phyloP scores from a whole-genome alignment of 2,888 invertebrate genomes.

The Caenorhabditis sp. region DNA sequence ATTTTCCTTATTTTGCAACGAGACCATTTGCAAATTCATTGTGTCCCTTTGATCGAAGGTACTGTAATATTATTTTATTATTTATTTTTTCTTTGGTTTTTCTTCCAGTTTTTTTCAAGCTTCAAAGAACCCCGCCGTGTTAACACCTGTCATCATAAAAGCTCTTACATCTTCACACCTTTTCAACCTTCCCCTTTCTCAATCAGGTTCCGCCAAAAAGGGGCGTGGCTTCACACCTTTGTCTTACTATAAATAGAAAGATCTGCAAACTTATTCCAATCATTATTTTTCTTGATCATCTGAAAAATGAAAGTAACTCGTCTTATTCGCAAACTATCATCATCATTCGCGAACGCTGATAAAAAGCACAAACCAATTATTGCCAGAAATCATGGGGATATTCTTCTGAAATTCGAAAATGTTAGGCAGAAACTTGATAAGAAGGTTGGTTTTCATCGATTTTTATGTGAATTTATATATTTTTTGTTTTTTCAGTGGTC shows the following conservation, averaged over 20 bases:
- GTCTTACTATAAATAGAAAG: too few species aligned
- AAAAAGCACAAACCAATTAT: not conserved
- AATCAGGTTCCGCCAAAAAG: not conserved
- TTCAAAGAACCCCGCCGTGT: not conserved
- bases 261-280: too few species aligned
- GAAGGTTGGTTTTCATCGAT: not conserved
- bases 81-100: not conserved
- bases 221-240: not conserved
- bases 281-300: too few species aligned
- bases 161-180: not conserved
- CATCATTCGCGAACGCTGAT: too few species aligned
- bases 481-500: not conserved
- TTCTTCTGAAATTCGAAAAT: not conserved
- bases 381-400: not conserved
- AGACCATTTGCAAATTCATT: too few species aligned
- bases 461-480: not conserved
- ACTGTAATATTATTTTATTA: too few species aligned
- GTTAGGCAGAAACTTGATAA: not conserved
- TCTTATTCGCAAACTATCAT: too few species aligned
- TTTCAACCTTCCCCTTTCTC: not conserved
- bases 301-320: too few species aligned
- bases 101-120: not conserved
- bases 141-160: not conserved
- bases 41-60: too few species aligned
- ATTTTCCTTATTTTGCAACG: too few species aligned